A percentile compares a stretch with the other conserved stretches of the same genome.
Conservation (phyloP, 2,797 vertebrate genomes). For the Gambusia yucatana region DNA sequence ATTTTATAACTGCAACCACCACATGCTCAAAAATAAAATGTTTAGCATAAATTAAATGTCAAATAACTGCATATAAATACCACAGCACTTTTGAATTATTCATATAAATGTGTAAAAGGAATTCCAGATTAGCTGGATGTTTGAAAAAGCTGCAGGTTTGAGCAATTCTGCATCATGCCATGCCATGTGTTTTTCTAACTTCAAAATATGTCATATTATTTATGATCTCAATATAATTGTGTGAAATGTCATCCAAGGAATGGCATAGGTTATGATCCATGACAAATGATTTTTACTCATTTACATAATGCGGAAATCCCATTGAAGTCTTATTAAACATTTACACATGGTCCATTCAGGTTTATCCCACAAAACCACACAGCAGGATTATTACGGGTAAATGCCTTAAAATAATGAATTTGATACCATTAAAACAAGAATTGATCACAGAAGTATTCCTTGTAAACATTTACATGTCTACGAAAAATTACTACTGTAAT, state of each 20-base stretch:
- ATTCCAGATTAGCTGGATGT: constrained; percentile 29
- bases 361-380: constrained; percentile 61
- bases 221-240: constrained; percentile 53
- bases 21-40: constrained; percentile 32
- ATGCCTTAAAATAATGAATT: constrained; percentile 57
- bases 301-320: constrained; percentile 57
- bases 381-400: constrained; percentile 61
- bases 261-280: constrained; percentile 49
- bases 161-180: constrained; percentile 3
- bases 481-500: neutral
- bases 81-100: constrained; percentile 42
- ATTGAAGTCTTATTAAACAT: constrained; percentile 65
- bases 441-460: constrained; percentile 9
- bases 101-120: constrained; percentile 35
- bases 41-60: constrained; percentile 33
- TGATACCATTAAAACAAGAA: constrained; percentile 34
- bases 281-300: constrained; percentile 60
- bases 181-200: constrained; percentile 22
- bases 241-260: constrained; percentile 45
- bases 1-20: constrained; percentile 18
- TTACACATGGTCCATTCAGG: constrained; percentile 63
- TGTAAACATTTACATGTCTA: neutral
- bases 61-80: constrained; percentile 25
- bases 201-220: constrained; percentile 48
- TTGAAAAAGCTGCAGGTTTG: constrained; percentile 25